Evolutionary conservation across 2,113 vertebrate species (phyloP).

Genomic region (Phyllopteryx taeniolatus): DNA sequence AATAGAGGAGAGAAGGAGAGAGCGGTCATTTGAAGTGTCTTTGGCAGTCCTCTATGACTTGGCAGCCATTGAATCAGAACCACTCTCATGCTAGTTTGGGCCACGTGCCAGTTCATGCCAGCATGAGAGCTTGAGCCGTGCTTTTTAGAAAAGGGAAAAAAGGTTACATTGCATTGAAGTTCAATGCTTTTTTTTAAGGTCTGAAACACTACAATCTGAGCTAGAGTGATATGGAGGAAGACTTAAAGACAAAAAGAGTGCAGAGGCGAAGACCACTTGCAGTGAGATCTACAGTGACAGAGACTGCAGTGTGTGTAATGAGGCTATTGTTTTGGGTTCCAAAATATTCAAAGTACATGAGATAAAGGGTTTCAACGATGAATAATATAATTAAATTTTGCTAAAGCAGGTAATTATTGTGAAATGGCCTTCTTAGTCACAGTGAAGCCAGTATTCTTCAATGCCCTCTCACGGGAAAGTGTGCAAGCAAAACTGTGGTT

Average conservation of each 20-base stretch:
- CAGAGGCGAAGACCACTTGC: slow-evolving; percentile 9
- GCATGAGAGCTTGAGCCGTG: slow-evolving; percentile 25
- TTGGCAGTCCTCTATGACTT: slow-evolving; percentile 62
- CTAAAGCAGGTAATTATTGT: background rate
- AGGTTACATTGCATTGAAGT: slow-evolving; percentile 47
- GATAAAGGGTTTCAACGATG: background rate
- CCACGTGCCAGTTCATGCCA: slow-evolving; percentile 43
- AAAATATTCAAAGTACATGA: background rate
- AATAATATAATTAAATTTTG: background rate
- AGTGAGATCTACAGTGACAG: background rate
- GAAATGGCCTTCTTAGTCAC: no score
- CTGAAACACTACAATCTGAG: slow-evolving; percentile 35
- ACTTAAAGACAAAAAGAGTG: slow-evolving; percentile 12
- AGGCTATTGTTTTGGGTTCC: background rate
- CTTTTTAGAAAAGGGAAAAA: slow-evolving; percentile 16
- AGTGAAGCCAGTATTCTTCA: no score
- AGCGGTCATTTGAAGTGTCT: slow-evolving; percentile 58
- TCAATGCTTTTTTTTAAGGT: slow-evolving; percentile 35
- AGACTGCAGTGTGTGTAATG: background rate
- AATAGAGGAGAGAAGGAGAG: slow-evolving; percentile 36
- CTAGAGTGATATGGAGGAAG: slow-evolving; percentile 30
- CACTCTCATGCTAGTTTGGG: slow-evolving; percentile 36
- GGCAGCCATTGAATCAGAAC: slow-evolving; percentile 42
- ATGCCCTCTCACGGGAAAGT: background rate
- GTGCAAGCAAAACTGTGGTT: background rate